Conservation (phyloP, 2,113 vertebrate species). For the Anas platyrhynchos region DNA sequence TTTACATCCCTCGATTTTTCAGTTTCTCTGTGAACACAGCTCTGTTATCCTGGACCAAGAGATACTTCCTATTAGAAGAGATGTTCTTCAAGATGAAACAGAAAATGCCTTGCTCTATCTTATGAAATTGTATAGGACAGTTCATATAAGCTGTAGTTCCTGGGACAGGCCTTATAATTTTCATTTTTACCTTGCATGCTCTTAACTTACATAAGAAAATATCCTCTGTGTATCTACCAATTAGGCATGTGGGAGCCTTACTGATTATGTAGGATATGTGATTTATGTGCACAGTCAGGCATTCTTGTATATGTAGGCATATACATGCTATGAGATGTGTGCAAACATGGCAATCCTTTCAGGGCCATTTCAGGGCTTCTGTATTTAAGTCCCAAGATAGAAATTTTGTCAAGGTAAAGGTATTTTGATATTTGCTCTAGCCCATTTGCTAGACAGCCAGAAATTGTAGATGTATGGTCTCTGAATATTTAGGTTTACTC, state of each 20-base stretch:
- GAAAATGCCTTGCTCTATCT: not conserved
- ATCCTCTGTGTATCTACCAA: not conserved
- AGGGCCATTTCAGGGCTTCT: not conserved
- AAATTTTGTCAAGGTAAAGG: not conserved
- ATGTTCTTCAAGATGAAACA: not conserved
- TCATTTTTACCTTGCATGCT: not conserved
- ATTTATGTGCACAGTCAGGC: not conserved
- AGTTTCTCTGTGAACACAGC: not conserved
- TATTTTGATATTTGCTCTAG: not conserved
- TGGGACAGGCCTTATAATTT: not conserved
- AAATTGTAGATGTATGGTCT: not conserved
- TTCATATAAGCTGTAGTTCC: not conserved
- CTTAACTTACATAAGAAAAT: not conserved
- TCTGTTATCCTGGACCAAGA: not conserved
- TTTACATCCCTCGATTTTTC: not conserved
- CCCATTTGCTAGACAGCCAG: not conserved
- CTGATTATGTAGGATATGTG: not conserved
- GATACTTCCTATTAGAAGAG: not conserved
- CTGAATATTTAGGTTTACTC: not conserved
- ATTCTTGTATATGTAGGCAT: not conserved
- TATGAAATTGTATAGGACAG: not conserved
- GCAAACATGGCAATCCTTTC: not conserved
- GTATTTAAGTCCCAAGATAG: not conserved
- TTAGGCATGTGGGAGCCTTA: not conserved
- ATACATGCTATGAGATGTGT: not conserved